Evolutionary conservation across 1,140 invertebrate species (phyloP).

Genomic region (Physella acuta): DNA sequence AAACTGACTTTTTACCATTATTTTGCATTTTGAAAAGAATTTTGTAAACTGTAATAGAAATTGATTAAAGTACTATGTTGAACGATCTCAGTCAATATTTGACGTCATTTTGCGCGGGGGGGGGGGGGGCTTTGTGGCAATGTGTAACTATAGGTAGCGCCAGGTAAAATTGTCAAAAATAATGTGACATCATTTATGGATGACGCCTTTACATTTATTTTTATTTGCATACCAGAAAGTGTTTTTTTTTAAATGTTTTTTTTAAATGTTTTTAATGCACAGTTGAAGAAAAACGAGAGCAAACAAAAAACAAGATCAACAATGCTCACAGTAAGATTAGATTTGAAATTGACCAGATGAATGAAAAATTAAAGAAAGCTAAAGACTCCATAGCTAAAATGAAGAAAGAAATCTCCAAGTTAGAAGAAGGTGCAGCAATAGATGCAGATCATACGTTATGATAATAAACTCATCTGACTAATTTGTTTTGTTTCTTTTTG

Average conservation of each 20-base stretch:
- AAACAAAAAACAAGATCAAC: constrained; percentile 76
- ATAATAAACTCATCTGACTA: no score
- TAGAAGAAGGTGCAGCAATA: constrained; percentile 45
- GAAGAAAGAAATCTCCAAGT: constrained; percentile 80
- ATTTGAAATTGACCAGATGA: constrained; percentile 80
- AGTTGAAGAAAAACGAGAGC: constrained; percentile 91
- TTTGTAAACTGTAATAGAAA: no score
- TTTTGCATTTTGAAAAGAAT: no score
- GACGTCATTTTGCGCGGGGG: no score
- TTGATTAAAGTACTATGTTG: no score
- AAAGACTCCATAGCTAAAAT: constrained; percentile 88
- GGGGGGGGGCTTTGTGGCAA: no score
- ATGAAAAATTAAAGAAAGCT: constrained; percentile 83
- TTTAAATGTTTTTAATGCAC: constrained; percentile 30
- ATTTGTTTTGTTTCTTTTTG: no score
- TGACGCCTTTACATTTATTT: not conserved
- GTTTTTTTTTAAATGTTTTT: not conserved
- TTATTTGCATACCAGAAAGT: not conserved
- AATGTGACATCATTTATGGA: no score
- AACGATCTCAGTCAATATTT: no score
- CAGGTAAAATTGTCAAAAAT: no score
- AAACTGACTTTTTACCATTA: no score
- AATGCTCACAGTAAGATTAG: constrained; percentile 82
- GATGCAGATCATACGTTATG: constrained; percentile 19
- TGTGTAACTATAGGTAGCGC: no score